A percentile compares a stretch with the other conserved stretches of the same genome.
phyloP scores from a whole-genome alignment of 2,113 vertebrate genomes.

The Festucalex cinctus region DNA sequence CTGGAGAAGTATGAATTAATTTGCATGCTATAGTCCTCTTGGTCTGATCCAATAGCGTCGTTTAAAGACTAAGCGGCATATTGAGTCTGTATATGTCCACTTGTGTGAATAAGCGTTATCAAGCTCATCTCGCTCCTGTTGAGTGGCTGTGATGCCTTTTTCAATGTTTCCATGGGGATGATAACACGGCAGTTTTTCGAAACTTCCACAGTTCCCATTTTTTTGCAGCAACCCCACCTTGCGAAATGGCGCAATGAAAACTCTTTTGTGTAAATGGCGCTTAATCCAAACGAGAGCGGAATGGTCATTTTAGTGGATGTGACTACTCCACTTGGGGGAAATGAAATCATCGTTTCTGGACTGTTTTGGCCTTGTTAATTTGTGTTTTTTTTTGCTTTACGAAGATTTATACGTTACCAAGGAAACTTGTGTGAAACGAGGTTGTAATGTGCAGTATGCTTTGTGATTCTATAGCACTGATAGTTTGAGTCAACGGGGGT shows the following conservation, averaged over 20 bases:
- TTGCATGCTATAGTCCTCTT: not conserved
- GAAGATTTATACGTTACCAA: not conserved
- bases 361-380: not conserved
- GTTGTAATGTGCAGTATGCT: not conserved
- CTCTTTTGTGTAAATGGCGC: not conserved
- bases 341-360: not conserved
- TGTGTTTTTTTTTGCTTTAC: not conserved
- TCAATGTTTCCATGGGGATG: not conserved
- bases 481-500: not conserved
- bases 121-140: not conserved
- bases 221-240: no score
- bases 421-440: not conserved
- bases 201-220: not conserved
- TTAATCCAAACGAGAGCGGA: constrained; percentile 28
- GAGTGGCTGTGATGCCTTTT: not conserved
- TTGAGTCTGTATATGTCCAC: no score
- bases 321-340: constrained; percentile 13
- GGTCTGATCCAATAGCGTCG: not conserved
- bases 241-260: not conserved
- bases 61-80: not conserved
- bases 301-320: constrained; percentile 8
- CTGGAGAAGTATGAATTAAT: not conserved
- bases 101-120: not conserved
- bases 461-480: not conserved
- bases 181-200: not conserved